Conservation (phyloP, 2,113 vertebrate species). For the Ahaetulla prasina region DNA sequence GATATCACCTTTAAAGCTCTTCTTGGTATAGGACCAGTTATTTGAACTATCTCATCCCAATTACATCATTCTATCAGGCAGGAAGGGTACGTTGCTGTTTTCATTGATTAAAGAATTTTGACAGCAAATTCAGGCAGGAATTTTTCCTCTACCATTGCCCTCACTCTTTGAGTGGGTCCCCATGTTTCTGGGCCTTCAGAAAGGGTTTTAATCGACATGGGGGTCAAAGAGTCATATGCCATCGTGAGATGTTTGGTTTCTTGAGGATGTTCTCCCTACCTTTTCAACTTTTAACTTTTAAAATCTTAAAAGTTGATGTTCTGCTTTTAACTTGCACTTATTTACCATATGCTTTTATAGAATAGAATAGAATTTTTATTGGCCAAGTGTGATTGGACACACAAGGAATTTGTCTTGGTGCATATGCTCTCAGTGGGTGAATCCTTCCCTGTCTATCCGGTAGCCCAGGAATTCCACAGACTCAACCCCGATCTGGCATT, state of each 20-base stretch:
- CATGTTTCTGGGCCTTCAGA: not conserved
- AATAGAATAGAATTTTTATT: too few species aligned
- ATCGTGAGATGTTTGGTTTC: not conserved
- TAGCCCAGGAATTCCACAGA: too few species aligned
- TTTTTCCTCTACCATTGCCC: not conserved
- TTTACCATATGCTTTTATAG: not conserved
- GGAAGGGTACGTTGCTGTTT: not conserved
- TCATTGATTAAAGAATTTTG: not conserved
- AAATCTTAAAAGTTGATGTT: not conserved
- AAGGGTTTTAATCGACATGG: not conserved
- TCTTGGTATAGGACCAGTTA: not conserved
- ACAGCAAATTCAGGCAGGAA: not conserved
- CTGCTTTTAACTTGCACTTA: not conserved
- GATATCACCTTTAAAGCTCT: too few species aligned
- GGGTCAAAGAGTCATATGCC: not conserved
- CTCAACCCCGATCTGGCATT: too few species aligned
- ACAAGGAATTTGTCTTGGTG: too few species aligned
- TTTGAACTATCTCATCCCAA: not conserved
- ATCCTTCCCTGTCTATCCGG: too few species aligned
- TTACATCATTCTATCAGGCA: not conserved
- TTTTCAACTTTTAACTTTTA: not conserved
- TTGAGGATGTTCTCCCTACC: not conserved
- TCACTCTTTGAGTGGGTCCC: not conserved
- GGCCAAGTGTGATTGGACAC: too few species aligned
- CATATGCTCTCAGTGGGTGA: too few species aligned